A percentile compares a stretch with the other conserved stretches of the same genome.
Evolutionary conservation across 2,797 vertebrate genomes (phyloP).

Genomic region (Leptodactylus fallax): DNA sequence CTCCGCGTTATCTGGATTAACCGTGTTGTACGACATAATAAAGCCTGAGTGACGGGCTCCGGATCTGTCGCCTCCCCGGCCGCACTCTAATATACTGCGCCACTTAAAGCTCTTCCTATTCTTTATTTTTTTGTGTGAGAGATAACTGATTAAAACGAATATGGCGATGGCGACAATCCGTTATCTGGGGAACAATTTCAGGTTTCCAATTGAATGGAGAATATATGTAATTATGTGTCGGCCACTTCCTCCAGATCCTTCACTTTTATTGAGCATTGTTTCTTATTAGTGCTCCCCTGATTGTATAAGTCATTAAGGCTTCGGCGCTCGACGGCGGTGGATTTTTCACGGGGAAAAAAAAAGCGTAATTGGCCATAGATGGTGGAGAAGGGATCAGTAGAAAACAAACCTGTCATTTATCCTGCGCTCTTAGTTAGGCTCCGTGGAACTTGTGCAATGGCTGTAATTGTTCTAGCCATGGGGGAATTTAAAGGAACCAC

Average conservation of each 20-base stretch:
- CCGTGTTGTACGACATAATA: neutral
- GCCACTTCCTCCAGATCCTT: slow-evolving; percentile 30
- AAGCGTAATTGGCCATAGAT: slow-evolving; percentile 53
- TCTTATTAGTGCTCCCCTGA: slow-evolving; percentile 57
- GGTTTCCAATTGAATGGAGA: slow-evolving; percentile 32
- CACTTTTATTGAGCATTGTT: slow-evolving; percentile 56
- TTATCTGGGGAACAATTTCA: slow-evolving; percentile 42
- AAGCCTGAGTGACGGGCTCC: neutral
- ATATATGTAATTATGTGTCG: slow-evolving; percentile 59
- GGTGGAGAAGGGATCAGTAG: slow-evolving; percentile 24
- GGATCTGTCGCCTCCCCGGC: neutral
- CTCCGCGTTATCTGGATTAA: slow-evolving; percentile 23
- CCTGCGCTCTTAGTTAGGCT: slow-evolving; percentile 20
- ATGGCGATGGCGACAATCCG: neutral
- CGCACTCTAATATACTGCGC: neutral
- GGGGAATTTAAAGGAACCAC: slow-evolving; percentile 43
- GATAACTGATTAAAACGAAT: slow-evolving; percentile 36
- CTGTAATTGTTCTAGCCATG: slow-evolving; percentile 55
- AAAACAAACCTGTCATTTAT: slow-evolving; percentile 61
- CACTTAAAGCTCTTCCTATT: neutral
- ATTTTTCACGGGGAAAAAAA: slow-evolving; percentile 21
- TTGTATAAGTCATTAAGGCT: slow-evolving; percentile 59
- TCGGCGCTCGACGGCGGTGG: neutral
- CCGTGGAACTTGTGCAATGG: slow-evolving; percentile 19
- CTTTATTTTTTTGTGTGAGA: neutral